Percentiles rank a stretch among this genome's conserved stretches.
phyloP scores from a whole-genome alignment of 2,797 vertebrate genomes.

The Neomorphus geoffroyi region DNA sequence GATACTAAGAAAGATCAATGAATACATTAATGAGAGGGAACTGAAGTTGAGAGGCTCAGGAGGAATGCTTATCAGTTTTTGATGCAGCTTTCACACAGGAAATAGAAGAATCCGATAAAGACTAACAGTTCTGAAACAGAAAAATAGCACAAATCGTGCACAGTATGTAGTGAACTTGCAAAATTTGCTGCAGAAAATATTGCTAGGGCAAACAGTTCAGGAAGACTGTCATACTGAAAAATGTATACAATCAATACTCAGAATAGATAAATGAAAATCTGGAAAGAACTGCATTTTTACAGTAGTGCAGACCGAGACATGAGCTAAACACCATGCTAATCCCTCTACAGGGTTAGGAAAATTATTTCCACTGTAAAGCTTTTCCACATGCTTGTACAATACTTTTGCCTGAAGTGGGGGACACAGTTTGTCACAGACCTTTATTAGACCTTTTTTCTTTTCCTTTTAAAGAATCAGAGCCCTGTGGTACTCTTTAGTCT shows the following conservation, averaged over 20 bases:
- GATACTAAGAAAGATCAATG: background rate
- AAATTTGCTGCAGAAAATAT: background rate
- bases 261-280: background rate
- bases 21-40: background rate
- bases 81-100: background rate
- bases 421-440: background rate
- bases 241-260: background rate
- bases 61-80: background rate
- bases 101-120: background rate
- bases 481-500: background rate
- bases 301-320: background rate
- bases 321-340: background rate
- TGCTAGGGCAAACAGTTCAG: background rate
- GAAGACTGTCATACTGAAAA: background rate
- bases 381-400: background rate
- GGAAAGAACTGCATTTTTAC: background rate
- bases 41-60: background rate
- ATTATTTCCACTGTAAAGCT: background rate
- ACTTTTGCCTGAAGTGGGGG: background rate
- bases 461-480: background rate
- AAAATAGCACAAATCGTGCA: background rate
- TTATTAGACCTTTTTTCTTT: background rate
- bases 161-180: background rate
- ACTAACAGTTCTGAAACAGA: background rate
- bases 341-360: background rate